Evolutionary conservation across 2,113 vertebrate genomes (phyloP).

Genomic region (Labeo catla): DNA sequence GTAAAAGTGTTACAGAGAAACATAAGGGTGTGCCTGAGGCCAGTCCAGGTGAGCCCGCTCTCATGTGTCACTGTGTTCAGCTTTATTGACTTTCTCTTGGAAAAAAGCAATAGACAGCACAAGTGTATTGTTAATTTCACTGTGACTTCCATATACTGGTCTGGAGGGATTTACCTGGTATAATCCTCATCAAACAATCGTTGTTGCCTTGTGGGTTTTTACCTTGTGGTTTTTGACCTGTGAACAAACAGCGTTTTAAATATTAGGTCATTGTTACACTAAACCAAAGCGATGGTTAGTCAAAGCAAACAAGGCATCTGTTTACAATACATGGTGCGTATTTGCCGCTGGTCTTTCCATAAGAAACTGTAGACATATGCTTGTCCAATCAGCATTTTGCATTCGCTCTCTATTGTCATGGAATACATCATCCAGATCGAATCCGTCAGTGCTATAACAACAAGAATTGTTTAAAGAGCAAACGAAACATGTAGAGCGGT

Average conservation of each 20-base stretch:
- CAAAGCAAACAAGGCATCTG: conserved; percentile 31
- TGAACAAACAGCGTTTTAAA: conserved; percentile 14
- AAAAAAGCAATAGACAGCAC: background rate
- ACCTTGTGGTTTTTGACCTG: background rate
- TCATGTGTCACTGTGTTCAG: conserved; percentile 34
- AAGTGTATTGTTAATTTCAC: background rate
- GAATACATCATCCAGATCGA: conserved; percentile 1
- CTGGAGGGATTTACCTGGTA: background rate
- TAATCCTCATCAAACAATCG: background rate
- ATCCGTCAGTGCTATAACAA: background rate
- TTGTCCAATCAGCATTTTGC: conserved; percentile 4
- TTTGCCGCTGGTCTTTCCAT: background rate
- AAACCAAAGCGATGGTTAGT: conserved; percentile 24
- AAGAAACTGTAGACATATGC: background rate
- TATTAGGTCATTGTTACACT: conserved; percentile 3
- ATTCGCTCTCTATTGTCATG: background rate
- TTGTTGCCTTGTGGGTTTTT: conserved; percentile 9
- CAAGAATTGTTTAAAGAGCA: conserved; percentile 1
- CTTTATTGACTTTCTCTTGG: conserved; percentile 45
- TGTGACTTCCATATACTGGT: background rate
- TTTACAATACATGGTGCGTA: background rate
- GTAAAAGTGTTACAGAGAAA: conserved; percentile 46
- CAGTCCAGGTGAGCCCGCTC: conserved; percentile 48
- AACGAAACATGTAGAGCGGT: background rate
- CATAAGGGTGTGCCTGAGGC: conserved; percentile 39